These are phyloP conservation scores for Seira musarum DNA, from an alignment of 2,888 invertebrate genomes.

Conservation along the genomic window DNA sequence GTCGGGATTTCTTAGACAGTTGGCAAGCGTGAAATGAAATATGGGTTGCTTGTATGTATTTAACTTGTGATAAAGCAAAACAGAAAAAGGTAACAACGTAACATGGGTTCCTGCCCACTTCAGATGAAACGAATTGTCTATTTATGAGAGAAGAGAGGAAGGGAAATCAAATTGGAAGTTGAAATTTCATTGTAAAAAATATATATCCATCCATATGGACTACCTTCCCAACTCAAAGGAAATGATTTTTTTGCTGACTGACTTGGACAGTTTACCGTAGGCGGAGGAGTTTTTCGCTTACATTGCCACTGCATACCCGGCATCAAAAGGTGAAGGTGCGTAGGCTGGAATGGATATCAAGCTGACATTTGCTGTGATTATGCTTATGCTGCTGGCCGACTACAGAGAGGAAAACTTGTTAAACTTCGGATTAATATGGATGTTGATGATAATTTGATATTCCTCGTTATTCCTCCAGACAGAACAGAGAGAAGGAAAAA, in stretches of 20 bases:
- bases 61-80: slow-evolving; percentile 8
- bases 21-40: slow-evolving; percentile 48
- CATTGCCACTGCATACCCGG: no score
- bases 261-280: neutral
- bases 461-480: no score
- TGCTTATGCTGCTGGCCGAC: no score
- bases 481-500: no score
- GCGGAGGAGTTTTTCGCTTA: neutral
- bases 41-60: no score
- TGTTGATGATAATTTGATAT: no score
- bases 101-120: slow-evolving; percentile 7
- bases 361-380: no score
- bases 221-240: neutral
- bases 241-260: neutral
- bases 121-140: slow-evolving; percentile 7
- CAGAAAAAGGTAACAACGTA: neutral
- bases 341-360: neutral
- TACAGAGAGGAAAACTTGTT: no score
- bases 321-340: no score
- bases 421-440: no score
- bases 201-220: neutral
- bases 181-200: no score
- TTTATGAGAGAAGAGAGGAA: slow-evolving; percentile 1
- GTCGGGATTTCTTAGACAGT: slow-evolving; percentile 29
- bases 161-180: neutral